Base-by-base conservation (phyloP, 2,797 vertebrate genomes). In the Myotis pilosus region DNA sequence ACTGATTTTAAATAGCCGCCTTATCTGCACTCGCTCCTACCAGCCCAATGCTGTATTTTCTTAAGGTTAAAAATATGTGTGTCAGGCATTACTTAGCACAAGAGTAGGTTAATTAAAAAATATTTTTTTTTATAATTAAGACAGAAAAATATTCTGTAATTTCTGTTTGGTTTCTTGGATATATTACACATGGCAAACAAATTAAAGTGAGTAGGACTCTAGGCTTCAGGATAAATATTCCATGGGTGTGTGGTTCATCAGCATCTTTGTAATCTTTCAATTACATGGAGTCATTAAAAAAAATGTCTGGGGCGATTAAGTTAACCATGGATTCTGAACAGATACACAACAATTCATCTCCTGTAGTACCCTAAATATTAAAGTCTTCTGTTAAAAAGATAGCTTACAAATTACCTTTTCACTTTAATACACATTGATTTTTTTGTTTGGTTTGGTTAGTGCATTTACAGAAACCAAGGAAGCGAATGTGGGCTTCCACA, bases 251-350 rank as follows among this genome's bases (percentile, higher is more conserved):
- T 96, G 89, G 76, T 95, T 97, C 97, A 97, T 96, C 95, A 95
- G 41, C 66, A 74, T 95, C 96, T 97, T 97, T 94, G 94, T 95
- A 96, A 95, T 97, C 68, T 96, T 97, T 97, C 94, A 91, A 71
- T 97, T 97, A 98, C 96, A 96, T 1, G 76, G 71, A 60, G 75
- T 95, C 53, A 80, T 93, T 92, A 91, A 74, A 79, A 81, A 95
- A 78, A 79, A 55, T 15, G 44, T 17, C 38, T 64, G 33, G 38
- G 69, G 92, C 0, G 20, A 85, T 85, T 83, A 87, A 7, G 9
- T 66, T 95, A 92, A 92, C 92, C 85, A 86, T 30, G 2, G 79
- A 89, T 91, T 93, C 75, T 28, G 22, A 96, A 62, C 75, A 95
- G 85, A 96, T 47, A 79, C 7, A 49, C 0, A 23, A 44, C 30